Base-by-base conservation (phyloP, 2,797 vertebrate genomes). In the Chromobotia macracanthus region DNA sequence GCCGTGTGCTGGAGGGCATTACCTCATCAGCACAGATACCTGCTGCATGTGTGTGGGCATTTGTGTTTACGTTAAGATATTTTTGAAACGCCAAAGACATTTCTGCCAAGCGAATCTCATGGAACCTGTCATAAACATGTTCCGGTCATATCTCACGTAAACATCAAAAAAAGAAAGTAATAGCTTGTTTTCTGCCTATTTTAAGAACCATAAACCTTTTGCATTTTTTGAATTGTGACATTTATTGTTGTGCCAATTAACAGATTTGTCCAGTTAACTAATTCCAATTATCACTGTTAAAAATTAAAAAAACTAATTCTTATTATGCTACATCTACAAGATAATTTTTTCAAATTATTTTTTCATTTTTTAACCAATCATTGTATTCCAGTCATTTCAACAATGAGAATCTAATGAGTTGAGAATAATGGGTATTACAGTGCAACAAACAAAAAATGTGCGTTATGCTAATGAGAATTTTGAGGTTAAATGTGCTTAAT, bases 1-100 rank as follows among this genome's bases (percentile, higher is more conserved):
- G 77, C 78, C 82, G 78, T 69, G 72, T 75, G 74, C 82, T 63
- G 48, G 66, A 80, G 84, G 80, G 70, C 82, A 82, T 78, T 74
- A 82, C 70, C 77, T 80, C 51, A 77, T 80, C 55, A 60, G 46
- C 73, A 77, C 64, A 10, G 80, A 68, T 25, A 79, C 75, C 79
- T 85, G 65, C 68, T 72, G 71, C 13, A 31, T 66, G 56, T 69
- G 68, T 25, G 65, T 78, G 16, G 72, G 66, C 79, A 77, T 80
- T 50, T 31, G 38, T 53, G 18, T 77, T 55, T 50, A 71, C 75
- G 50, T 80, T 35, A 70, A 56, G 28, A 46, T 73, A 61, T 73
- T 68, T 78, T 69, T 78, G 21, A 31, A 63, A 53, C 44, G 19
- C 1, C 66, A 67, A 28, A 25, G 35, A 50, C 25, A 28, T 68